Base-by-base conservation (phyloP, 2,797 vertebrate genomes). In the Danio albolineatus region DNA sequence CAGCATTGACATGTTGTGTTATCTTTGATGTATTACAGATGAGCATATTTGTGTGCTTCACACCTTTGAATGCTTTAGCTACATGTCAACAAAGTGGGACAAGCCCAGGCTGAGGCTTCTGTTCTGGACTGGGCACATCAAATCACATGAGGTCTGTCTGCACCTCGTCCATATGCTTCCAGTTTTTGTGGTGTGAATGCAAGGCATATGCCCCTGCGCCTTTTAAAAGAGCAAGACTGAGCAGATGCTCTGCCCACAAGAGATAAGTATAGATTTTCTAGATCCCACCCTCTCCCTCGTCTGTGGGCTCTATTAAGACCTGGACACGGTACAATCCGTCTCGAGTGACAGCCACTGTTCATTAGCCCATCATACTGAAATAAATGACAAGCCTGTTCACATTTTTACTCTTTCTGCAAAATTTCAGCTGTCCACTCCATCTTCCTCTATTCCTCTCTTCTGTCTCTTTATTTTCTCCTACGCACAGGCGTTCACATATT, bases 231-330 rank as follows among this genome's bases (percentile, higher is more conserved):
- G 44, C 62, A 67, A 76, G 72, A 83, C n/a, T 71, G 56, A 78
- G 71, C 79, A 75, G 74, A 73, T 81, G 62, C 70, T 61, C 43
- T 60, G 53, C 54, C 43, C 74, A 62, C 73, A 36, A 49, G 48
- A 76, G 82, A 83, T 74, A 76, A 74, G 49, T 75, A 81, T 75
- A 69, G 76, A 75, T 79, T 79, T 82, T 76, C 46, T 49, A 73
- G 60, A 73, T 82, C 56, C 49, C 53, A 71, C 69, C 83, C 65
- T 72, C 72, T 77, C 16, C 38, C 82, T 70, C 8, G 59, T 82
- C 76, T 67, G 64, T 69, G 69, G 81, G 69, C 81, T 51, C 81
- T 67, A 78, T 82, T 82, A 82, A 78, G 76, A 78, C 76, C 69
- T 67, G 60, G 54, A 51, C 69, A 61, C 10, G 10, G 60, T 65